Base-by-base conservation (phyloP, 2,888 invertebrate species). In the Tortrix viridana region DNA sequence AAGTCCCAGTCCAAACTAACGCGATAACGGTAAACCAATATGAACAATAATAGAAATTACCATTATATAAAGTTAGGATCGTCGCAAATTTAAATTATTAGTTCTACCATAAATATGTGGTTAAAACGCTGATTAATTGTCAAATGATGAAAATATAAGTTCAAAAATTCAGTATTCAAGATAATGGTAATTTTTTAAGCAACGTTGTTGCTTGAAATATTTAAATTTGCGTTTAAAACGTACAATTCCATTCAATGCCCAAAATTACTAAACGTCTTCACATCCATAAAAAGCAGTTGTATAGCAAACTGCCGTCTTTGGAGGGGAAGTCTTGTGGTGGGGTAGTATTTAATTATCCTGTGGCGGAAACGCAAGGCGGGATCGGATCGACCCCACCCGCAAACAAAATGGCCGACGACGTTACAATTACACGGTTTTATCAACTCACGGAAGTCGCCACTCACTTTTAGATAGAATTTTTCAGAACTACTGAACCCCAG, bases 271-370 rank as follows among this genome's bases (percentile, higher is more conserved):
- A 56, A 50, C 46, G 44, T 23, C 50, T 16, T 46, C 6, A 22
- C 12, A 38, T 52, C 62, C 56, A 46, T 46, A 63, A 58, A 55
- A 63, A 54, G 49, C 64, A 52, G 61, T 53, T 63, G 59, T 79
- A 81, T 68, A 74, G 76, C 80, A 81, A 82, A 85, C 79, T 82
- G 81, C 80, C 81, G 78, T 81, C 79, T 75, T 32, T 79, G 80
- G 74, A 83, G 82, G 88, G 87, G 87, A 84, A 84, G 77, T 73
- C 71, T 72, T 74, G 78, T 85, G 81, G 90, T 88, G 88, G 90
- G 89, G 89, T 85, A 85, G 85, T 85, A 88, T 88, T 89, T 91
- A 91, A 92, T 90, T 91, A 89, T 89, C 81, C 86, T 72, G 78
- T 80, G 67, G 83, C 89, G 91, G 91, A 90, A 90, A 86, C 77